A percentile compares a stretch with the other conserved stretches of the same genome.
These are phyloP conservation scores for Heteropelma amictum DNA, from an alignment of 2,888 invertebrate species.

Conservation along the genomic window DNA sequence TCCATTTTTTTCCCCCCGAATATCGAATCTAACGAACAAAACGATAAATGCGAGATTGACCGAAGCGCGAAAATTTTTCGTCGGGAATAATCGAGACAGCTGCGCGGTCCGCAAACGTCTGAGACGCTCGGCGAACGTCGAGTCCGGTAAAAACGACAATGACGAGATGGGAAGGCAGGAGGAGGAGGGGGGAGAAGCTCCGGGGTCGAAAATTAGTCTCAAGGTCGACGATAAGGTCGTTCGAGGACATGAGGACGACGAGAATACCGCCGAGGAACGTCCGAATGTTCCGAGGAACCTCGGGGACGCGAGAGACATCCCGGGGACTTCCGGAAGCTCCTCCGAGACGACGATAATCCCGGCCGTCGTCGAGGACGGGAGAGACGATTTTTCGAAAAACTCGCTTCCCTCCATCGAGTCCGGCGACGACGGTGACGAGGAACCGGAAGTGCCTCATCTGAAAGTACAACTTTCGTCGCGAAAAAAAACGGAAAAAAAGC, in stretches of 20 bases:
- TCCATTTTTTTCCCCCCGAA: too few species aligned
- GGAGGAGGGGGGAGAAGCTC: background rate
- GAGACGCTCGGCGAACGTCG: constrained; percentile 12
- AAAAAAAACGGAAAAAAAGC: too few species aligned
- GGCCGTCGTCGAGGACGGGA: background rate
- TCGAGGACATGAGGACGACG: background rate
- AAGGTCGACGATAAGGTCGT: constrained; percentile 8
- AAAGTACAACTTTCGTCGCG: background rate
- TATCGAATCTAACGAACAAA: too few species aligned
- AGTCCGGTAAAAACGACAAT: constrained; percentile 7
- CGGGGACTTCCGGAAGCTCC: constrained; percentile 11
- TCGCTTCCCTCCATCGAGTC: constrained; percentile 23
- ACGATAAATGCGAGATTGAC: too few species aligned
- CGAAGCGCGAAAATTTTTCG: too few species aligned
- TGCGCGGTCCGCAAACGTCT: constrained; percentile 22
- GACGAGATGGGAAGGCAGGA: constrained; percentile 4
- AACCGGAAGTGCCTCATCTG: background rate
- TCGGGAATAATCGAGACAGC: constrained; percentile 2
- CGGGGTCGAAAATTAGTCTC: constrained; percentile 12
- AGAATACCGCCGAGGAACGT: background rate
- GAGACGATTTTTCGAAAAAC: constrained; percentile 23
- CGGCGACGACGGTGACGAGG: constrained; percentile 3
- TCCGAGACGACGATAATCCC: constrained; percentile 15
- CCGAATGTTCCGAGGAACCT: constrained; percentile 7
- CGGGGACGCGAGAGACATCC: constrained; percentile 2